A percentile compares a stretch with the other conserved stretches of the same genome.
Evolutionary conservation across 2,888 invertebrate species (phyloP).

Genomic region (Epirrhoe tristata): DNA sequence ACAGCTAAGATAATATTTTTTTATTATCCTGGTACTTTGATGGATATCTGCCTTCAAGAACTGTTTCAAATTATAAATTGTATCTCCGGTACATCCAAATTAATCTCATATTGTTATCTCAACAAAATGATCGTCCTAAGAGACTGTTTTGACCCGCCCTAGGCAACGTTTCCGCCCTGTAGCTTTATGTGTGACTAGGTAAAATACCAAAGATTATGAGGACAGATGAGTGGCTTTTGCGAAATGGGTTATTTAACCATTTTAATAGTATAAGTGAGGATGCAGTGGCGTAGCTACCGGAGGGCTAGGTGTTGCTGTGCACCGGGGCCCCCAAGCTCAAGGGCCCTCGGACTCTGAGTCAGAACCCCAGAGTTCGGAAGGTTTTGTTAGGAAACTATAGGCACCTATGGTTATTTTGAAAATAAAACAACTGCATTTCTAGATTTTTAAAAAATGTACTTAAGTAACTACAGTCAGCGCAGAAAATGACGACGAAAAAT

Average conservation of each 20-base stretch:
- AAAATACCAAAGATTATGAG: constrained; percentile 31
- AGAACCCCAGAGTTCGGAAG: too few relatives aligned
- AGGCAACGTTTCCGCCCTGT: constrained; percentile 54
- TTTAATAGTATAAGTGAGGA: not conserved
- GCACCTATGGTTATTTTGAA: too few relatives aligned
- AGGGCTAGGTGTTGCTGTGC: too few relatives aligned
- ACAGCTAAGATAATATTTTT: too few relatives aligned
- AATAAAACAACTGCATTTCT: too few relatives aligned
- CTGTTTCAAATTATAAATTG: constrained; percentile 26
- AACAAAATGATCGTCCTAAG: constrained; percentile 68
- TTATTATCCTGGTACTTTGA: not conserved
- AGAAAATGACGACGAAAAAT: too few relatives aligned
- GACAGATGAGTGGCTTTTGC: constrained; percentile 17
- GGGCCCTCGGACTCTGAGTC: too few relatives aligned
- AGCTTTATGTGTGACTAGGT: constrained; percentile 29
- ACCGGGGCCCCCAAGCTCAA: too few relatives aligned
- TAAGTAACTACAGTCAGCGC: too few relatives aligned
- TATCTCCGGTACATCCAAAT: constrained; percentile 49
- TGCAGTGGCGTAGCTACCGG: too few relatives aligned
- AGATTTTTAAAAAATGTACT: too few relatives aligned
- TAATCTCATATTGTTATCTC: constrained; percentile 63
- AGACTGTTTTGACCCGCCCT: constrained; percentile 71
- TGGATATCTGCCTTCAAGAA: constrained; percentile 2
- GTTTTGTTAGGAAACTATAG: too few relatives aligned
- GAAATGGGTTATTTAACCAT: not conserved